Percentiles rank a stretch among this genome's conserved stretches.
phyloP scores from a whole-genome alignment of 1,140 invertebrate species.

The Hypsibius dujardini region DNA sequence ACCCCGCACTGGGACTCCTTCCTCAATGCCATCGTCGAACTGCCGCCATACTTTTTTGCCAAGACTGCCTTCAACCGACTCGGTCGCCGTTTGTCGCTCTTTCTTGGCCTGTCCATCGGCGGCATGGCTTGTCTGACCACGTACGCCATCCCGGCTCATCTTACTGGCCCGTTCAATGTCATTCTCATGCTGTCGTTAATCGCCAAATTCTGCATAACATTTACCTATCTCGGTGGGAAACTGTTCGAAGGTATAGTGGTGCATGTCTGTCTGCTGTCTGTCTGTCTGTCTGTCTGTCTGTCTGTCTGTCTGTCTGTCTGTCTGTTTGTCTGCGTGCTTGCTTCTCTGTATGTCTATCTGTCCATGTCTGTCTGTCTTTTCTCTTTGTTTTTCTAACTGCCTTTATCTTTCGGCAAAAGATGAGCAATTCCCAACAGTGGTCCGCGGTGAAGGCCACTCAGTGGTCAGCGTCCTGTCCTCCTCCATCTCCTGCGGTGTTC shows the following conservation, averaged over 20 bases:
- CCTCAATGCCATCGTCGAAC: constrained; percentile 24
- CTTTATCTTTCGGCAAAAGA: too few species aligned
- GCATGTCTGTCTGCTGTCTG: too few species aligned
- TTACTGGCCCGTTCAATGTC: neutral
- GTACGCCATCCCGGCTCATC: constrained; percentile 20
- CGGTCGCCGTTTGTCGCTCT: constrained; percentile 23
- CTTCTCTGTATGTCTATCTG: too few species aligned
- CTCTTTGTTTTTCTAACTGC: too few species aligned
- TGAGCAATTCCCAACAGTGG: constrained; percentile 30
- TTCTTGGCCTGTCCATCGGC: constrained; percentile 23
- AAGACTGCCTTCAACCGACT: constrained; percentile 23
- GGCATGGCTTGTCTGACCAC: constrained; percentile 24
- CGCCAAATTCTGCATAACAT: constrained; percentile 20
- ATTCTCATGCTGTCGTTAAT: neutral
- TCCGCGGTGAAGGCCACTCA: constrained; percentile 20
- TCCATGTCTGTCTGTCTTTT: too few species aligned
- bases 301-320: too few species aligned
- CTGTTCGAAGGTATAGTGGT: too few species aligned
- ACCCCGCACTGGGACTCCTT: constrained; percentile 23
- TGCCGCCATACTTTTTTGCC: constrained; percentile 24
- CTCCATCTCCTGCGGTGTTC: constrained; percentile 2
- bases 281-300: too few species aligned
- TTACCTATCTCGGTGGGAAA: constrained; percentile 22
- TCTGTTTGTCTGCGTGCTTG: too few species aligned
- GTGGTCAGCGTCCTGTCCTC: neutral